Evolutionary conservation across 2,888 invertebrate species (phyloP), one percentile per base, ranked within the genome.

Genomic region (Diarsia brunnea): DNA sequence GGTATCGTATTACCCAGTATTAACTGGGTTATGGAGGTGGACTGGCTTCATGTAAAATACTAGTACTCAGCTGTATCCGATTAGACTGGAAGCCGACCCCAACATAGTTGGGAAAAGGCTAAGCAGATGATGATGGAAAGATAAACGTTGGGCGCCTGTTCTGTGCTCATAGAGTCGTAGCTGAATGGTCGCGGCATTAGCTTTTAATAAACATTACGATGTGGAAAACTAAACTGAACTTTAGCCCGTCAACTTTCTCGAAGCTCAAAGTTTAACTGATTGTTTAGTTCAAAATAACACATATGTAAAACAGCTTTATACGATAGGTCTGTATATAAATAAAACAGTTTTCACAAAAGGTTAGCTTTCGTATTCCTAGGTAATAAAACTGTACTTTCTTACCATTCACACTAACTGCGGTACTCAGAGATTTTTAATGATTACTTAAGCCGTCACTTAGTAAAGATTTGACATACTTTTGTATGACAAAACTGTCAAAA

Each of bases 351-450:
- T 79, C 53, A 0, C 47, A 38, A 63, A 53, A 38, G 10, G 7
- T 43, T 27, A 27, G 14, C 43, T 79, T 70, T 78, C 53, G n/a
- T 38, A 75, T 49, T 77, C 0, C 61, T 8, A 19, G 47, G 27
- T 70, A 27, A 27, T 49, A 64, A 43, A 72, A 71, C 14, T 63
- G 27, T 71, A 71, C 38, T 71, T 77, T 49, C 72, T 45, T 31
- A 12, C 7, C 4, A 49, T 27, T 78, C 24, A 24, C 5, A 49
- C 47, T 31, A n/a, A n/a, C n/a, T n/a, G n/a, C n/a, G n/a, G n/a
- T n/a, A n/a, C n/a, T n/a, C n/a, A n/a, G n/a, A n/a, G n/a, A n/a
- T n/a, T n/a, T n/a, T n/a, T n/a, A n/a, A n/a, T n/a, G n/a, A n/a
- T n/a, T n/a, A n/a, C n/a, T n/a, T n/a, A n/a, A n/a, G n/a, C n/a